Evolutionary conservation across 2,888 invertebrate genomes (phyloP), one percentile per base, ranked within the genome.

Genomic region (Vannuccia rotundouncinata): DNA sequence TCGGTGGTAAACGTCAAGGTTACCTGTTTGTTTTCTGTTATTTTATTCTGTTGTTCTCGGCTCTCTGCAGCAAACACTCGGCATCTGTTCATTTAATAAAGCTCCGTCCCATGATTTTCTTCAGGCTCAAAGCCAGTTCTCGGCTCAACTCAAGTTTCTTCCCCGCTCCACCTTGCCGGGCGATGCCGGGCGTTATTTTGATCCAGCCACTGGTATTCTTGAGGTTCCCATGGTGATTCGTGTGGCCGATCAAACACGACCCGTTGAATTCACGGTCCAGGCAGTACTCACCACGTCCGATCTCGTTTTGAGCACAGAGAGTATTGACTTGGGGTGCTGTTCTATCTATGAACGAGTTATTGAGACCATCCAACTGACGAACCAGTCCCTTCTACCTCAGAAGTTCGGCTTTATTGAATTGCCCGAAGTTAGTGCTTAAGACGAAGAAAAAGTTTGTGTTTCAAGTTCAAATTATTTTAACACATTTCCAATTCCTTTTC

Each of bases 201-300:
- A 88, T 82, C 82, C 83, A 76, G 85, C 86, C 45, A 87, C 87
- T 1, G 87, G 87, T 10, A 86, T 88, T 0, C 83, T 88, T 45
- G 87, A 88, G 81, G 86, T 86, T n/a, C 87, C 86, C 0, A 85
- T 88, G 84, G 84, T 84, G n/a, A 87, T 88, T 29, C 82, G 85
- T 77, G 87, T 88, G 0, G 87, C 87, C 30, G 87, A 86, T 80
- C 88, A 87, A 87, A 86, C 86, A 28, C 83, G 85, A 22, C 86
- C 87, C 13, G 87, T 88, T 1, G 84, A 85, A 0, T 88, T 88
- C 82, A 85, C 85, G 0, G 85, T 88, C 1, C 85, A 85, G 78
- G 88, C 87, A 22, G 86, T 88, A 0, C 85, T 88, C 25, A 88
- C 88, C 0, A 85, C 84, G 77, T 86, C 87, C 1, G 87, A 88